Base-by-base conservation (phyloP, 2,888 invertebrate species). In the Lottia scabra region DNA sequence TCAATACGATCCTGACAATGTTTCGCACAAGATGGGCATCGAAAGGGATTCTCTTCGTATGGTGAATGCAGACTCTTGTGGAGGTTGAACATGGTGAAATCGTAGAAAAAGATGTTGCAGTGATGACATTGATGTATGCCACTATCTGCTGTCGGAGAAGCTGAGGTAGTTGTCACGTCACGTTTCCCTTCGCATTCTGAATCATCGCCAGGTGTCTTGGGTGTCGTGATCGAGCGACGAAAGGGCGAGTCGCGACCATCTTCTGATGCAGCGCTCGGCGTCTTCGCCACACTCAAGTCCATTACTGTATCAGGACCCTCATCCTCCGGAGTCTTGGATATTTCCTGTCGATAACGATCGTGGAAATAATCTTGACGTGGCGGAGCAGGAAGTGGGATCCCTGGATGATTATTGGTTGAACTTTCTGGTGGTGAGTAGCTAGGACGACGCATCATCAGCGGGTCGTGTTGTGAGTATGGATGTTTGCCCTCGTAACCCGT, bases 11-110 rank as follows among this genome's bases (percentile, higher is more conserved):
- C 86, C 80, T 85, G 85, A 73, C 86, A 86, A 72, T 80, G 81
- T 69, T 84, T 84, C 74, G 83, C 75, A 77, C 86, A 86, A 8
- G 84, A 84, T 44, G 86, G 86, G 74, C 86, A 86, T 45, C 82
- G 74, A 77, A 84, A 86, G 1, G 86, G 86, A 67, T 84, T 82
- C 67, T 80, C 80, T 63, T 84, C 84, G 64, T 81, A 74, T 0
- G 86, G 86, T n/a, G 83, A 82, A 76, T 86, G 86, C 48, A 86
- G 81, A 74, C 83, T 83, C 79, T 85, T 81, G 72, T 86, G 86
- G 30, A 86, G 82, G 72, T 86, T 84, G 75, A 77, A 86, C 86
- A 86, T 86, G 23, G 85, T 86, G 79, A 82, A 86, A 78, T 86
- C 86, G 64, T 84, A 81, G 77, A 84, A 86, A 68, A 83, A 82